Evolutionary conservation across 1,140 invertebrate genomes (phyloP).

Genomic region (Procambarus virginalis): DNA sequence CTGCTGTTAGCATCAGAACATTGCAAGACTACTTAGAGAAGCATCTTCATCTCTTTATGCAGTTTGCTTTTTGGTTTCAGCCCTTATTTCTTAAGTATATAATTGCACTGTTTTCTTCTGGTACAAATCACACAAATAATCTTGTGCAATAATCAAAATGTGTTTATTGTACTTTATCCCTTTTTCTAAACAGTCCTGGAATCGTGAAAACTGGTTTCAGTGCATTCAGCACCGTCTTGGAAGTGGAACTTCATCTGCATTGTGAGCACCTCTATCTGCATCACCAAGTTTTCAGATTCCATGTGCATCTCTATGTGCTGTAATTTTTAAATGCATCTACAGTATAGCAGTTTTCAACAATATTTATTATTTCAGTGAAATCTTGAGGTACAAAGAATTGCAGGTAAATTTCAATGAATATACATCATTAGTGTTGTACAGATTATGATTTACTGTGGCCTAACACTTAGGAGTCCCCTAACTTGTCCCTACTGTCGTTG

Average conservation of each 20-base stretch:
- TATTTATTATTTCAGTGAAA: conserved; percentile 63
- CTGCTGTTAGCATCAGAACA: neutral
- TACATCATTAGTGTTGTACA: conserved; percentile 67
- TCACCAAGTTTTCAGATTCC: conserved; percentile 36
- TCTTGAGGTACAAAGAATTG: conserved; percentile 68
- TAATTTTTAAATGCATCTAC: conserved; percentile 47
- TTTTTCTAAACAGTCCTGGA: conserved; percentile 37
- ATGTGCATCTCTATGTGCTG: conserved; percentile 58
- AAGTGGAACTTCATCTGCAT: conserved; percentile 12
- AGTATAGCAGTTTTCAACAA: conserved; percentile 54
- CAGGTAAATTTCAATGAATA: conserved; percentile 67
- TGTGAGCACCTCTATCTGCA: conserved; percentile 19
- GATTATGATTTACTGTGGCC: conserved; percentile 65
- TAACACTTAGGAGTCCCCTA: conserved; percentile 44
- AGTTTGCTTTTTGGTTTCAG: conserved; percentile 22
- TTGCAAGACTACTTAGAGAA: neutral
- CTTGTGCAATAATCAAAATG: conserved; percentile 65
- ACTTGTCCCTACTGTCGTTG: conserved; percentile 38
- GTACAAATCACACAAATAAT: conserved; percentile 51
- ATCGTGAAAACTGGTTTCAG: conserved; percentile 55
- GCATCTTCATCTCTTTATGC: conserved; percentile 14
- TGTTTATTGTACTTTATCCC: conserved; percentile 60
- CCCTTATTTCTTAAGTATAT: conserved; percentile 34
- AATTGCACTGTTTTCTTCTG: conserved; percentile 39
- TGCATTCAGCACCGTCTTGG: conserved; percentile 43